Evolutionary conservation across 1,140 invertebrate species (phyloP), one percentile per base, ranked within the genome.

Genomic region (Cataglyphis hispanica): DNA sequence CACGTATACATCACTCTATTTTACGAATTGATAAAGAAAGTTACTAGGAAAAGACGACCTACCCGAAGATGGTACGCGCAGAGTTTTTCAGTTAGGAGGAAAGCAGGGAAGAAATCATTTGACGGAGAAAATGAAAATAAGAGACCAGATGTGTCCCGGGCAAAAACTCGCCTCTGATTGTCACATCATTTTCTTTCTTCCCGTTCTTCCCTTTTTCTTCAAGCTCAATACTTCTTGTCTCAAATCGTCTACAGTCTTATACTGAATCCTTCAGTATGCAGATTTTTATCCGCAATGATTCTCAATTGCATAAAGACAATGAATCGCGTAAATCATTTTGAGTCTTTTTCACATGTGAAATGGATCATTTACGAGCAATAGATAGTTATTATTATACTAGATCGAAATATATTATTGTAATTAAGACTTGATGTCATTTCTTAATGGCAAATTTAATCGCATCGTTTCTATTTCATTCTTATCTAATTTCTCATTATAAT

Each of bases 91-190:
- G 86, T 88, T 89, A 88, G 46, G 69, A 50, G 46, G 43, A 50
- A 50, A 34, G 75, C 40, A 86, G 40, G 69, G 60, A 89, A 80
- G 84, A 83, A 89, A 88, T 89, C 76, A 86, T 88, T 89, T 89
- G 76, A 72, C 27, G 37, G 88, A 81, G 87, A 89, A 89, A 89
- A 89, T 89, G 87, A 89, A 89, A 89, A 89, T 89, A 89, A 88
- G 87, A 86, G 87, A 89, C 64, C 88, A 89, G 88, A 89, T 89
- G 88, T 88, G 88, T 83, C 88, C 84, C 86, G 2, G 70, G 46
- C 84, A 86, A 89, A 89, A 89, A 83, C 84, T 86, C 64, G 46
- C 31, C 43, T 66, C 87, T 83, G 88, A 88, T 88, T 88, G 88
- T 89, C 88, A 89, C 88, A 76, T 83, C 88, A 77, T 89, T 88